phyloP scores from a whole-genome alignment of 2,113 vertebrate species.

The Cathartes aura region DNA sequence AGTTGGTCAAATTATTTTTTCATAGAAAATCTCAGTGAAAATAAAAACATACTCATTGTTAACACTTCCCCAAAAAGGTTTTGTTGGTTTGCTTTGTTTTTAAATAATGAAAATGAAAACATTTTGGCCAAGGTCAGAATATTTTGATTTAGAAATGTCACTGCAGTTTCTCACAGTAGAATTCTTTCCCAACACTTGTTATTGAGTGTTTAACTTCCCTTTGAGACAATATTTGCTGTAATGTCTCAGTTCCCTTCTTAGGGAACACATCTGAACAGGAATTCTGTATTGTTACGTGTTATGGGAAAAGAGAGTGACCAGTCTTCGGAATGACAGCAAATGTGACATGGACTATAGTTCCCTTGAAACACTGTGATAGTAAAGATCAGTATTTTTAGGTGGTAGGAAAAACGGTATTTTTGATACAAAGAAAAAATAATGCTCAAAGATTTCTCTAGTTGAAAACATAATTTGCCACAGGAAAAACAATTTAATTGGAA shows the following conservation, averaged over 20 bases:
- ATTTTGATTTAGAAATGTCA: neutral
- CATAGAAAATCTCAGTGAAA: neutral
- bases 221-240: neutral
- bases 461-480: neutral
- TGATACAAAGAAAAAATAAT: neutral
- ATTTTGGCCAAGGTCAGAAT: neutral
- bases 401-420: neutral
- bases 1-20: neutral
- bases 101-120: neutral
- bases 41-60: neutral
- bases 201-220: neutral
- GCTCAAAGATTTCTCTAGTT: neutral
- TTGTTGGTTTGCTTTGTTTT: neutral
- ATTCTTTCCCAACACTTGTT: neutral
- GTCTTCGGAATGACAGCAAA: neutral
- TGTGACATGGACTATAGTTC: rapidly evolving
- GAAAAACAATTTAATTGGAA: neutral
- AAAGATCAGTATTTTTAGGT: neutral
- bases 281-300: neutral
- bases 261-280: neutral
- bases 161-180: neutral
- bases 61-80: neutral
- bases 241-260: neutral
- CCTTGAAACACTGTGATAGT: neutral
- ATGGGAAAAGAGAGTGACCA: neutral